Base-by-base conservation (phyloP, 1,140 invertebrate species). In the Hycleus phaleratus region DNA sequence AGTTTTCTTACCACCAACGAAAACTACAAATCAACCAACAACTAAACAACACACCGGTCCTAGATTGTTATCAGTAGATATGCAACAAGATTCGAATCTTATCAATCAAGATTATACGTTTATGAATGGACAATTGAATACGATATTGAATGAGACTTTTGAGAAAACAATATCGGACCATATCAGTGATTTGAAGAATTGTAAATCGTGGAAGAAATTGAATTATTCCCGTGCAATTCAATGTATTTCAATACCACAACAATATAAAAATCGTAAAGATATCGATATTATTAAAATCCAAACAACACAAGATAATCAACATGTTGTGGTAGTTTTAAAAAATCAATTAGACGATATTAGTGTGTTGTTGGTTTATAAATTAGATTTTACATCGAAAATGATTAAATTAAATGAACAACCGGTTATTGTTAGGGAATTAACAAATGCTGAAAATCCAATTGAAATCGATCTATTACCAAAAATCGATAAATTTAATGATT, bases 381-480 rank as follows among this genome's bases (percentile, higher is more conserved):
- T 84, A 26, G 79, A 83, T 61, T 81, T 81, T 57, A 71, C 78
- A 32, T 76, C 71, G 3, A 75, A 74, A 49, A 76, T 81, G 18
- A 78, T 82, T 0, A 79, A 78, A 60, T 66, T 85, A 26, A 73
- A 79, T 3, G 79, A 84, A 46, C 80, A 82, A 62, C 84, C 85
- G 2, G 74, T 85, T 3, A 72, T 78, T 32, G 77, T 81, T 18
- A 79, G 82, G 65, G 84, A 85, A 65, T 73, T 90, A 44, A 74
- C 78, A 12, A 76, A 74, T 38, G 75, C 77, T 42, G 84, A 87
- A 60, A 81, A 80, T 49, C 87, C 86, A 0, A 68, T 83, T 8
- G 85, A 88, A 63, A 74, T 88, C 9, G 81, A 81, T 47, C 73
- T 89, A 38, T 70, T 90, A 49, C 86, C 86, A 2, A 70, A 75